Conservation (phyloP, 2,797 vertebrate genomes). For the Cossypha caffra region DNA sequence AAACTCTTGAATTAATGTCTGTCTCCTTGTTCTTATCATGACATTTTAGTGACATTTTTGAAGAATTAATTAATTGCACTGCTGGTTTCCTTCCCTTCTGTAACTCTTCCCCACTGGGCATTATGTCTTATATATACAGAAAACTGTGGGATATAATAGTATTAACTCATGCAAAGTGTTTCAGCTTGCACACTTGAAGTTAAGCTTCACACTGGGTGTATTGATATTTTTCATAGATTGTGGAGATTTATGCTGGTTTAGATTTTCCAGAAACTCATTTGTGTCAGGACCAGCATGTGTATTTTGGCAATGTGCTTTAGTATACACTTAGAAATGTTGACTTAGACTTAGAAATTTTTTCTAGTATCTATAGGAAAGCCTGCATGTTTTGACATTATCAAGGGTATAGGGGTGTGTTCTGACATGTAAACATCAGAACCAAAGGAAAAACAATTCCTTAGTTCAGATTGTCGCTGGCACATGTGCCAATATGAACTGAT, state of each 20-base stretch:
- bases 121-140: background rate
- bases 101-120: background rate
- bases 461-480: background rate
- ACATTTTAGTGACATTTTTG: slow-evolving; percentile 16
- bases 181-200: background rate
- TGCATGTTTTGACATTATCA: background rate
- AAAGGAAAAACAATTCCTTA: background rate
- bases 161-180: background rate
- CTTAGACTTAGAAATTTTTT: background rate
- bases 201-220: background rate
- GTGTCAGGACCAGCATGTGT: background rate
- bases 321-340: background rate
- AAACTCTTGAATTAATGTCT: slow-evolving; percentile 2
- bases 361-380: background rate
- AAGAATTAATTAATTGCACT: slow-evolving; percentile 4
- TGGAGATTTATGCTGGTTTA: background rate
- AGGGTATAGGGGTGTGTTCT: background rate
- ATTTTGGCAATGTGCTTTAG: background rate
- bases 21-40: background rate
- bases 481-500: background rate
- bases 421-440: background rate
- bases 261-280: background rate
- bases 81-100: background rate
- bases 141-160: background rate
- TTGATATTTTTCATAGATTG: background rate